Evolutionary conservation across 2,888 invertebrate species (phyloP), one percentile per base, ranked within the genome.

Genomic region (Dolichopus griseipennis): DNA sequence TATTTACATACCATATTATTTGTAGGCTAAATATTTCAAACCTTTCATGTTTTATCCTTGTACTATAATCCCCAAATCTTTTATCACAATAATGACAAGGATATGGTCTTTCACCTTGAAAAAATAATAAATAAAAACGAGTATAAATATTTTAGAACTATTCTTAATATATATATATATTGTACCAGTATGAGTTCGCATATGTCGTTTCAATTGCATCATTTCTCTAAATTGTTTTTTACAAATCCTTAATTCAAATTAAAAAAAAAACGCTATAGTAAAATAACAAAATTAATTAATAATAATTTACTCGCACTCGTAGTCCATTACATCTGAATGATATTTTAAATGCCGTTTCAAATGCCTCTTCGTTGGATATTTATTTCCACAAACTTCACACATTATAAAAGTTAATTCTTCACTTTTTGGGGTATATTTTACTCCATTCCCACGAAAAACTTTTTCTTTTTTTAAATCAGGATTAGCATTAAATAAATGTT

Each of bases 11-110:
- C n/a, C n/a, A 37, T 37, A 37, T 37, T 37, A 37, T 10, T 37
- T 37, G 34, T 10, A 12, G 2, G 8, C 37, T 37, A 12, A 37
- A 37, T 37, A 37, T 10, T 37, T 37, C 8, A 2, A 61, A 72
- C 70, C 82, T 76, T 69, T 81, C 82, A 66, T 81, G 81, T 70
- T 81, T 81, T 52, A 81, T 79, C 65, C 81, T 77, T 68, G 80
- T 81, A 2, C 82, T 81, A 70, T 79, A 81, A 69, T 81, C 81
- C 2, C 81, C 81, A 69, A 82, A 82, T 0, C 79, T 75, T 1
- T 82, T 75, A 10, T 79, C 78, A 66, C 81, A 81, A 68, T 76
- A 80, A n/a, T 74, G 74, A 37, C 82, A 81, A n/a, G 76, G 74
- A 67, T 81, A 81, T 0, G 82, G 82, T 71, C 81, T 81, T 33